Evolutionary conservation across 2,797 vertebrate species (phyloP).

Genomic region (Sebastiscus tertius): DNA sequence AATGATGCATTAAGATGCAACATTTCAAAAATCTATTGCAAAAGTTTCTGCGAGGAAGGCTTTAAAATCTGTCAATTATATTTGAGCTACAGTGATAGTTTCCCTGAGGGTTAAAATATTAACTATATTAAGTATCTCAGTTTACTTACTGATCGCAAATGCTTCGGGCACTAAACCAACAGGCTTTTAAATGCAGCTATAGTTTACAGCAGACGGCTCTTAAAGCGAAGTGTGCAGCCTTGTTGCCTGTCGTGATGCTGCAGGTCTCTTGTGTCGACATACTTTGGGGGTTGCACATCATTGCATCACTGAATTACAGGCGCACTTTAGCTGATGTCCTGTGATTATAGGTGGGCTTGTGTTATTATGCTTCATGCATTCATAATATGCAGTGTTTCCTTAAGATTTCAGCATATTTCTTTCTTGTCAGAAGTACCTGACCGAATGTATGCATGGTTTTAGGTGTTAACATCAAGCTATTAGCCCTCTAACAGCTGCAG

Average conservation of each 20-base stretch:
- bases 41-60: not conserved
- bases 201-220: not conserved
- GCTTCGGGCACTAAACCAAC: not conserved
- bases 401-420: not conserved
- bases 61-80: not conserved
- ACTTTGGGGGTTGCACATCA: not conserved
- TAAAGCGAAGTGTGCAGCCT: not conserved
- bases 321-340: not conserved
- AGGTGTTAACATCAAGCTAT: not conserved
- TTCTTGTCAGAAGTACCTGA: not conserved
- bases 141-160: not conserved
- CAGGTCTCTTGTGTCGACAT: not conserved
- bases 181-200: not conserved
- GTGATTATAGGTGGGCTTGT: not conserved
- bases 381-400: not conserved
- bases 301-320: not conserved
- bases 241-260: not conserved
- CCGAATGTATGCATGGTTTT: not conserved
- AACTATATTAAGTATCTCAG: not conserved
- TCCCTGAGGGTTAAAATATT: not conserved
- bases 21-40: not conserved
- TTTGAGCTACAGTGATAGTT: not conserved
- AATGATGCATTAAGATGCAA: not conserved
- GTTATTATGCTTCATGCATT: not conserved
- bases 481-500: not conserved